Conservation (phyloP, 1,140 invertebrate genomes). For the Nasonia longicornis region DNA sequence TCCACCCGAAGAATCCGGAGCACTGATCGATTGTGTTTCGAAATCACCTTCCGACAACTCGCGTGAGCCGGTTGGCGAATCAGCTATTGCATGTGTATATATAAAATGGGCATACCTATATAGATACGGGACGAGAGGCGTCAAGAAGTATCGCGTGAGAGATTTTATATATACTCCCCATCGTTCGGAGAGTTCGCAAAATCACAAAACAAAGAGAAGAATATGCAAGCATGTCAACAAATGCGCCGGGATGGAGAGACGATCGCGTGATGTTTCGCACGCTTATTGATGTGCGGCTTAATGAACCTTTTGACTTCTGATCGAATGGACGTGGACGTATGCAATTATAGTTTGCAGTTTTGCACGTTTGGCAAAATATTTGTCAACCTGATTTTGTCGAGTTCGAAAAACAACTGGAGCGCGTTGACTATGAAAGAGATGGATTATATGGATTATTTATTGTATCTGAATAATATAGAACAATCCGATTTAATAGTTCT, state of each 20-base stretch:
- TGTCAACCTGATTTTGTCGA: neutral
- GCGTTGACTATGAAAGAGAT: too few species aligned
- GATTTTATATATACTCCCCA: neutral
- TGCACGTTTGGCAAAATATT: neutral
- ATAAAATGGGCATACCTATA: neutral
- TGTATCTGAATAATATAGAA: too few species aligned
- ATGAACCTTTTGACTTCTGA: neutral
- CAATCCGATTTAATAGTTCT: too few species aligned
- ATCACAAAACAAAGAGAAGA: neutral
- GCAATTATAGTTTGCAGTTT: neutral
- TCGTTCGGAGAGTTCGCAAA: neutral
- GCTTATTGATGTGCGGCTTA: neutral
- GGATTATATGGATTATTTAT: too few species aligned
- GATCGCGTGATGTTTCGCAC: neutral
- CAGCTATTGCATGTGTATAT: neutral
- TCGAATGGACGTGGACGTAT: neutral
- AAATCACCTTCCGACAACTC: neutral
- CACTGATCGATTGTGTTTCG: too few species aligned
- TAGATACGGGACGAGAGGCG: too few species aligned
- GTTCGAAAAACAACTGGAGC: neutral
- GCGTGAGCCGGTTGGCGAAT: neutral
- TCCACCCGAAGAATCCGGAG: neutral
- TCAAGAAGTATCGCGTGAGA: neutral
- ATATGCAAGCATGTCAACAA: neutral
- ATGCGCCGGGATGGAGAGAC: neutral